Conservation (phyloP, 2,113 vertebrate species). For the Xerus inauris region DNA sequence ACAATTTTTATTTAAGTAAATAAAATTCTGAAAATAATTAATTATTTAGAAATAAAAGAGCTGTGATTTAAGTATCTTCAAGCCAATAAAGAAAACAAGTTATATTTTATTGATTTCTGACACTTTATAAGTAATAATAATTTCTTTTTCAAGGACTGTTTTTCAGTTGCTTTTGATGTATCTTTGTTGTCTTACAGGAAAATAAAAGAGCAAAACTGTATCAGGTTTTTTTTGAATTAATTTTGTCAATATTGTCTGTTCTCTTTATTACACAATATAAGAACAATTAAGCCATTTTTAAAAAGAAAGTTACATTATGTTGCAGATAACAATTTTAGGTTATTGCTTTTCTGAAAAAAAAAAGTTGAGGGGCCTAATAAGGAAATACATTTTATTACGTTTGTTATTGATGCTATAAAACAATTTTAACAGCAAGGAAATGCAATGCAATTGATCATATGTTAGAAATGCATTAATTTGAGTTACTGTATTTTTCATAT, state of each 20-base stretch:
- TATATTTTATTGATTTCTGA: constrained; percentile 67
- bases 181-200: constrained; percentile 78
- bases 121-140: constrained; percentile 63
- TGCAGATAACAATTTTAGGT: constrained; percentile 79
- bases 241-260: constrained; percentile 84
- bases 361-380: constrained; percentile 78
- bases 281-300: constrained; percentile 85
- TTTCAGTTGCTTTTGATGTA: constrained; percentile 81
- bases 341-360: constrained; percentile 75
- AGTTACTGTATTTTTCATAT: constrained; percentile 85
- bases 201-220: constrained; percentile 72
- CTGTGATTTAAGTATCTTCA: constrained; percentile 49
- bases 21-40: constrained; percentile 66
- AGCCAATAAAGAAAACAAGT: constrained; percentile 50
- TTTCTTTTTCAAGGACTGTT: constrained; percentile 77
- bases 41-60: constrained; percentile 59
- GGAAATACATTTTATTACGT: constrained; percentile 83
- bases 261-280: constrained; percentile 85
- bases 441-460: constrained; percentile 84
- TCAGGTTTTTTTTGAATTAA: constrained; percentile 75
- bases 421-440: constrained; percentile 82
- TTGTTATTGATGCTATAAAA: constrained; percentile 86
- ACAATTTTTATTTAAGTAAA: constrained; percentile 50
- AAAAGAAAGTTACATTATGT: constrained; percentile 77
- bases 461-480: constrained; percentile 84